Evolutionary conservation across 2,113 vertebrate species (phyloP).

Genomic region (Xiphophorus maculatus): DNA sequence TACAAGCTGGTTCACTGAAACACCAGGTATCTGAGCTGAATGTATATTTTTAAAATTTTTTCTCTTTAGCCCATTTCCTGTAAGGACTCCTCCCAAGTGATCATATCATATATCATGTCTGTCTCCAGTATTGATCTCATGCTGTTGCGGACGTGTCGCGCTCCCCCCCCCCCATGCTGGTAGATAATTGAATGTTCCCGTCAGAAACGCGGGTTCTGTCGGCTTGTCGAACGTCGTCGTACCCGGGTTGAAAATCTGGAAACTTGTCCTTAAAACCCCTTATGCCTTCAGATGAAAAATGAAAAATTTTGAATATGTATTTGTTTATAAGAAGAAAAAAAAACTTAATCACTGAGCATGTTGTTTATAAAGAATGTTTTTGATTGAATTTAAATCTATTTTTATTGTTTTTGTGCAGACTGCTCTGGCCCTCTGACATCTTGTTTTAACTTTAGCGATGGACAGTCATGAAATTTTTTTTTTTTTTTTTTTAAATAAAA

Average conservation of each 20-base stretch:
- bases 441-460: slow-evolving; percentile 51
- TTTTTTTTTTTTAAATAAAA: slow-evolving; percentile 28
- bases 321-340: slow-evolving; percentile 69
- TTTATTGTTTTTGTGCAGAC: slow-evolving; percentile 60
- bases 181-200: slow-evolving; percentile 62
- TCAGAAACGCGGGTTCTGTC: slow-evolving; percentile 29
- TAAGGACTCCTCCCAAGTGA: slow-evolving; percentile 18
- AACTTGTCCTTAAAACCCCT: slow-evolving; percentile 60
- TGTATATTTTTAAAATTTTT: slow-evolving; percentile 38
- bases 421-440: slow-evolving; percentile 55
- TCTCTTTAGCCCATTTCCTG: slow-evolving; percentile 15
- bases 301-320: slow-evolving; percentile 67
- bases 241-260: slow-evolving; percentile 41
- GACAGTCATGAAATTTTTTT: slow-evolving; percentile 58
- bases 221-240: slow-evolving; percentile 47
- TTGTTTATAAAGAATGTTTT: slow-evolving; percentile 75
- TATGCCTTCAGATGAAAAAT: slow-evolving; percentile 71
- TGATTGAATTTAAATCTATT: slow-evolving; percentile 71
- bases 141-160: slow-evolving; percentile 20
- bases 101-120: slow-evolving; percentile 10
- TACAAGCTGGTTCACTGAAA: slow-evolving; percentile 41
- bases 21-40: slow-evolving; percentile 64
- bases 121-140: slow-evolving; percentile 30
- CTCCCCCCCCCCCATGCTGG: slow-evolving; percentile 28
- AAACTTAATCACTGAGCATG: slow-evolving; percentile 74